Conservation (phyloP, 2,888 invertebrate genomes). For the Nysson spinosus region DNA sequence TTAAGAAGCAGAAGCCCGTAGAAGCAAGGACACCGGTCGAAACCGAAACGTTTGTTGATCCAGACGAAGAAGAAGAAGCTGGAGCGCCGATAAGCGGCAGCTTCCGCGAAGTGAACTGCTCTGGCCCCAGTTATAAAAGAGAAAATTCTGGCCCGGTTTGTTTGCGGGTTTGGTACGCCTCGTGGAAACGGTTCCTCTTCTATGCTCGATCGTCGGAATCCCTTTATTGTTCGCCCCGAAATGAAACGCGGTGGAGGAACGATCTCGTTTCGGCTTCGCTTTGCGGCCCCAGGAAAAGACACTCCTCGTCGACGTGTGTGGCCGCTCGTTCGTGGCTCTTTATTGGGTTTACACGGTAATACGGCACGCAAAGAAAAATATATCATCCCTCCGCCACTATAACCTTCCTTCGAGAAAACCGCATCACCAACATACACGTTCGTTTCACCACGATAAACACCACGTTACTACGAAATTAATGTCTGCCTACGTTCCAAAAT, state of each 20-base stretch:
- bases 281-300: conserved; percentile 33
- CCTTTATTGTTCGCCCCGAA: conserved; percentile 56
- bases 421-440: neutral
- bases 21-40: conserved; percentile 31
- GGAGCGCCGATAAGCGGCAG: conserved; percentile 64
- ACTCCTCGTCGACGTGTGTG: conserved; percentile 54
- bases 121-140: conserved; percentile 63
- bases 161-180: conserved; percentile 61
- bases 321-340: conserved; percentile 57
- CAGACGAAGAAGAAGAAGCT: conserved; percentile 56
- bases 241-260: conserved; percentile 44
- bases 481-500: too few relatives aligned
- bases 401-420: conserved; percentile 34
- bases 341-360: conserved; percentile 60
- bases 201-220: conserved; percentile 52
- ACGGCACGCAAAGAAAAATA: conserved; percentile 56
- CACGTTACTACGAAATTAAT: too few relatives aligned
- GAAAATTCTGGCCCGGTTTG: conserved; percentile 64
- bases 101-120: conserved; percentile 69
- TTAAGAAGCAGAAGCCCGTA: conserved; percentile 19
- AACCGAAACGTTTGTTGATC: conserved; percentile 61
- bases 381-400: conserved; percentile 43
- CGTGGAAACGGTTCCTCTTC: conserved; percentile 58
- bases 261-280: conserved; percentile 42
- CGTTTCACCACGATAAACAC: neutral